Conservation (phyloP, 2,113 vertebrate genomes). For the Oryzias curvinotus region DNA sequence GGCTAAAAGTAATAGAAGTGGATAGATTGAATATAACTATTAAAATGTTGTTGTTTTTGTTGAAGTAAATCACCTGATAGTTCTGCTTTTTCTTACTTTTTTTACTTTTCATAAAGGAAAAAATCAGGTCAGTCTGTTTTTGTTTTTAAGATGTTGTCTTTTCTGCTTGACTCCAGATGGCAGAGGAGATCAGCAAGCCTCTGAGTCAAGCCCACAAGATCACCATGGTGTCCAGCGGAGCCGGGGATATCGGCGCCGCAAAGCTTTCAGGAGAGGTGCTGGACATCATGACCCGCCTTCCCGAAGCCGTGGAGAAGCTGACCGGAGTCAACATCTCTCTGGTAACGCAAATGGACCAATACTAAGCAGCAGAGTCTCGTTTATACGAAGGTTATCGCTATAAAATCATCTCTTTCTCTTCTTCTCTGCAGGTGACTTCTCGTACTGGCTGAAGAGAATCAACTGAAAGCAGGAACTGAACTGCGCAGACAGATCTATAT, state of each 20-base stretch:
- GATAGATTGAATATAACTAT: too few relatives aligned
- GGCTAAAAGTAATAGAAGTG: too few relatives aligned
- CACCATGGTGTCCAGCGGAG: slow-evolving; percentile 86
- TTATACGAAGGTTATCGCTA: neutral
- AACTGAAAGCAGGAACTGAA: neutral
- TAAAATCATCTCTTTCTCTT: neutral
- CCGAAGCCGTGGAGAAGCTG: slow-evolving; percentile 82
- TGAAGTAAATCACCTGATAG: neutral
- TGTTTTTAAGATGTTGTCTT: neutral
- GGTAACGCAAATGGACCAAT: slow-evolving; percentile 60
- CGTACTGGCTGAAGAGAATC: slow-evolving; percentile 44
- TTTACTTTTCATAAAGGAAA: neutral
- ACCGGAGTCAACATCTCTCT: slow-evolving; percentile 86
- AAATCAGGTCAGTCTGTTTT: neutral
- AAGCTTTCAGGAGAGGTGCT: slow-evolving; percentile 87
- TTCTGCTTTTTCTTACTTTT: neutral
- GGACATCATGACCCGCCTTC: slow-evolving; percentile 85
- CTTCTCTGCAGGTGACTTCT: slow-evolving; percentile 44
- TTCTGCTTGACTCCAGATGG: slow-evolving; percentile 72
- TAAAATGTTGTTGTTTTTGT: neutral
- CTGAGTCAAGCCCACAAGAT: slow-evolving; percentile 82
- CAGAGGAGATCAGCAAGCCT: slow-evolving; percentile 87
- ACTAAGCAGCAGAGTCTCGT: neutral
- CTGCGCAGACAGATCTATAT: slow-evolving; percentile 2
- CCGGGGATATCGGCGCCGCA: slow-evolving; percentile 79